Evolutionary conservation across 2,888 invertebrate genomes (phyloP).

Genomic region (Diogma glabrata): DNA sequence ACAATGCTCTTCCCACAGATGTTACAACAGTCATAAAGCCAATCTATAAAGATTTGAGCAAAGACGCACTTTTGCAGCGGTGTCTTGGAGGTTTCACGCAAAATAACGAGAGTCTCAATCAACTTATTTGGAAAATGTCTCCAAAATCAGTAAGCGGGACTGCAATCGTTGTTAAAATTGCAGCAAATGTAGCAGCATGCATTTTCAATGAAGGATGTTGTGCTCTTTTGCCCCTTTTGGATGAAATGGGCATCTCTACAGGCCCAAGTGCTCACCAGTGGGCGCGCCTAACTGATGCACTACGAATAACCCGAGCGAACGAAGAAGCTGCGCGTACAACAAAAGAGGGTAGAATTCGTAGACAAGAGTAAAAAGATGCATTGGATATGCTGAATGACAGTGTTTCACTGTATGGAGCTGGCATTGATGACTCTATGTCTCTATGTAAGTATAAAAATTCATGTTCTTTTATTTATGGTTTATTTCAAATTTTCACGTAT

Average conservation of each 20-base stretch:
- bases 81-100: constrained; percentile 22
- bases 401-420: not conserved
- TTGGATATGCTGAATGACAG: not conserved
- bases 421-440: not conserved
- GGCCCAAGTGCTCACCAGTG: not conserved
- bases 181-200: not conserved
- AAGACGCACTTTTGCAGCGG: constrained; percentile 23
- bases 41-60: constrained; percentile 25
- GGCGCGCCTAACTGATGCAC: no score
- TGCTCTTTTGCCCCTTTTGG: not conserved
- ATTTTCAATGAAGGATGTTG: no score
- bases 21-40: constrained; percentile 21
- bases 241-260: not conserved
- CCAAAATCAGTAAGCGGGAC: constrained; percentile 18
- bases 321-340: not conserved
- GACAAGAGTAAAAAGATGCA: not conserved
- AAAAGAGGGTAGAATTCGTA: not conserved
- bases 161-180: not conserved
- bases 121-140: constrained; percentile 18
- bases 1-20: constrained; percentile 20
- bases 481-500: no score
- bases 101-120: constrained; percentile 21
- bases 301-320: not conserved
- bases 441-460: no score
- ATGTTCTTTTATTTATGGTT: no score